Percentiles rank a stretch among this genome's conserved stretches.
phyloP scores from a whole-genome alignment of 2,888 invertebrate species.

The Thecophora atra region DNA sequence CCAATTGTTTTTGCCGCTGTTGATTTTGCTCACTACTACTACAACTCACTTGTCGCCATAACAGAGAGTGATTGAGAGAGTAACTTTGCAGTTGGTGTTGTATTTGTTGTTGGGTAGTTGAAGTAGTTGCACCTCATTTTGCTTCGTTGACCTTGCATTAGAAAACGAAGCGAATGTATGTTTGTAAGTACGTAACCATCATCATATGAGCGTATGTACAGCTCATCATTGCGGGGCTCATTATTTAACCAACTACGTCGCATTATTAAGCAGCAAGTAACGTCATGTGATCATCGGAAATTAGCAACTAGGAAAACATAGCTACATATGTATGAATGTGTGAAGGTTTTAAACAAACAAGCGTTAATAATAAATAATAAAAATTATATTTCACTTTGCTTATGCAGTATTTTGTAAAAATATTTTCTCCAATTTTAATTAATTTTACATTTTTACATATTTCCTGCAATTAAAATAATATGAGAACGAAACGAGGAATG shows the following conservation, averaged over 20 bases:
- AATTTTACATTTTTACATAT: no score
- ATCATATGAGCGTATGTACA: background rate
- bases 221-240: background rate
- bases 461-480: no score
- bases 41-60: background rate
- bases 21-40: background rate
- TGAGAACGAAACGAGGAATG: no score
- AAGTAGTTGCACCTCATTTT: slow-evolving; percentile 29
- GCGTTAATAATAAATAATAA: slow-evolving; percentile 33
- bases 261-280: slow-evolving; percentile 11
- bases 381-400: no score
- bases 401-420: no score
- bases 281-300: background rate
- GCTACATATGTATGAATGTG: background rate
- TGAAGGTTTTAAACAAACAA: slow-evolving; percentile 1
- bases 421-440: no score
- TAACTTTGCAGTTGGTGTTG: slow-evolving; percentile 30
- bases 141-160: slow-evolving; percentile 40
- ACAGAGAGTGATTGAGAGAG: background rate
- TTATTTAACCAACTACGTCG: slow-evolving; percentile 12
- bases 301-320: background rate
- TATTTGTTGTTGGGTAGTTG: slow-evolving; percentile 18
- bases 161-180: slow-evolving; percentile 2
- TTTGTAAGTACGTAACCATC: background rate
- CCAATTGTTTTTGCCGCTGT: no score